Percentiles rank a stretch among this genome's conserved stretches.
phyloP scores from a whole-genome alignment of 2,888 invertebrate species.

The Dynastes tityus region DNA sequence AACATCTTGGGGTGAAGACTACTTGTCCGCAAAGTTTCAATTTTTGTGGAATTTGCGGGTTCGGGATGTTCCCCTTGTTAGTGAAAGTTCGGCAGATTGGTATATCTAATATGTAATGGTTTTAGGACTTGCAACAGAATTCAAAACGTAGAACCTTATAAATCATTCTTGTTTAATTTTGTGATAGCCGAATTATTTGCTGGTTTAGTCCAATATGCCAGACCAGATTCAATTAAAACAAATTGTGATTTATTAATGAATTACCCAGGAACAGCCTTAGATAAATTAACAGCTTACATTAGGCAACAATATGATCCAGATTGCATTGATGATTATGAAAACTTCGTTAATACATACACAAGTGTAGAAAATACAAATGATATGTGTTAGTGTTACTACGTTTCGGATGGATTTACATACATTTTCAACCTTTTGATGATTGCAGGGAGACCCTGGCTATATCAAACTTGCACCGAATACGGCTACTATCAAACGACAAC shows the following conservation, averaged over 20 bases:
- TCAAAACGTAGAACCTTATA: conserved; percentile 50
- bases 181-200: conserved; percentile 52
- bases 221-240: conserved; percentile 23
- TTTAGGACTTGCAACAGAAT: conserved; percentile 52
- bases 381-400: conserved; percentile 40
- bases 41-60: too few species aligned
- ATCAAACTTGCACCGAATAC: conserved; percentile 55
- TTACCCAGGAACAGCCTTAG: conserved; percentile 45
- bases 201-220: conserved; percentile 54
- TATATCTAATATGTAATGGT: background rate
- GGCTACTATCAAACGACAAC: conserved; percentile 54
- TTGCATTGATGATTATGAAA: conserved; percentile 51
- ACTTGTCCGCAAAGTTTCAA: too few species aligned
- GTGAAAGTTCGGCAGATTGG: background rate
- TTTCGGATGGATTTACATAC: background rate
- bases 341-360: conserved; percentile 41
- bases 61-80: background rate
- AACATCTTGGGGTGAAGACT: too few species aligned
- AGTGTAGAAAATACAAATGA: conserved; percentile 35
- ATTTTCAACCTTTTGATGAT: background rate
- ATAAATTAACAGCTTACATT: conserved; percentile 52
- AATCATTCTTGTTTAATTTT: conserved; percentile 52
- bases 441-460: conserved; percentile 53
- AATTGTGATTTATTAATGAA: conserved; percentile 46
- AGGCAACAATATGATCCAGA: conserved; percentile 27